Base-by-base conservation (phyloP, 92 coral and sea anemone species). In the Palythoa caribaeorum region DNA sequence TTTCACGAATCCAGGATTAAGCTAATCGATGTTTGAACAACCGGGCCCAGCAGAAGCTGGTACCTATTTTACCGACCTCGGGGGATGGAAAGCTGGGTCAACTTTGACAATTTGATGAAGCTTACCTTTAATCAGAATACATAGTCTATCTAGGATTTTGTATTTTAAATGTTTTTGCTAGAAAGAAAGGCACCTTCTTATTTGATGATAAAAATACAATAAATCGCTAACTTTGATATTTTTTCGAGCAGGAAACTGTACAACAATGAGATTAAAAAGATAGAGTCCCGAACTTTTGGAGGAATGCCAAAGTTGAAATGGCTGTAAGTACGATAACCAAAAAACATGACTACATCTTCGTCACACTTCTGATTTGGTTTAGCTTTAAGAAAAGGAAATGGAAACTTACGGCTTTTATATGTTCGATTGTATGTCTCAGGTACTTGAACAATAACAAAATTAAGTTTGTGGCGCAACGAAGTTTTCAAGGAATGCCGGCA, bases 401-500 rank as follows among this genome's bases (percentile, higher is more conserved):
- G 19, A 5, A 14, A 4, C 65, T 14, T n/a, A 59, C n/a, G 17
- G 65, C 21, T 11, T 14, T 9, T 0, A 9, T 54, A 65, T 13
- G 2, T 11, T 28, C 17, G 3, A 1, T 35, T 77, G 2, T 52
- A 35, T 52, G 21, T 13, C 52, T 13, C 13, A 81, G 86, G 48
- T 81, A 81, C 14, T 53, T 81, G 60, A 44, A 63, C 44, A 81
- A 81, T 74, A 81, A 81, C 86, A 81, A 44, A 81, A 48, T 81
- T 35, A 81, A 15, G 28, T 81, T 81, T 81, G 47, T 81, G 38
- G 86, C 62, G 19, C 86, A 66, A 19, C 44, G 86, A 68, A 40
- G 13, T 20, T 81, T 81, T 36, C 86, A 81, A 66, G 86, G 86
- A 21, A 66, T 81, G 86, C 75, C 86, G 9, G 21, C 6, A 44